phyloP scores from a whole-genome alignment of 2,888 invertebrate genomes.

The Tiphia femorata region DNA sequence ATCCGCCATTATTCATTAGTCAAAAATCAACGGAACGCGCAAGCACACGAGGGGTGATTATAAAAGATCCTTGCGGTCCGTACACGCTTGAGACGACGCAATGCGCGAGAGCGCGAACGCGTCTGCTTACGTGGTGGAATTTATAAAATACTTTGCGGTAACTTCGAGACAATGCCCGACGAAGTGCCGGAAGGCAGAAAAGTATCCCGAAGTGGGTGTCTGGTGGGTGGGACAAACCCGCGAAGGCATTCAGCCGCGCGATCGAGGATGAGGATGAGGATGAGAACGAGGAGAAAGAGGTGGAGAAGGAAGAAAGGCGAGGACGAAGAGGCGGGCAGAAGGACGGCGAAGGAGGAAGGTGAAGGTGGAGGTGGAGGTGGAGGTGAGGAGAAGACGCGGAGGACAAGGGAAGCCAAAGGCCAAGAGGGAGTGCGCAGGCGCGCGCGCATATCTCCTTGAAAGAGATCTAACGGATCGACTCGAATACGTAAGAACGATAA shows the following conservation, averaged over 20 bases:
- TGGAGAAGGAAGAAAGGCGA: conserved; percentile 1
- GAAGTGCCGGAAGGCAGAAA: conserved; percentile 41
- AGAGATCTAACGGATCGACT: conserved; percentile 49
- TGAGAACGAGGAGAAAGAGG: conserved; percentile 7
- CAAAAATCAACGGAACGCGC: too few species aligned
- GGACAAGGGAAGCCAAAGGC: conserved; percentile 36
- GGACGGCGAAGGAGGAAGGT: not conserved
- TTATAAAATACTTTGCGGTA: conserved; percentile 22
- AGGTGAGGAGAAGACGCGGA: conserved; percentile 6
- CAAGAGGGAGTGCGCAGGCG: conserved; percentile 33
- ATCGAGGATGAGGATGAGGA: conserved; percentile 18
- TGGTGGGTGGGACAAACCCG: conserved; percentile 47
- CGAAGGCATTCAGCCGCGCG: conserved; percentile 33
- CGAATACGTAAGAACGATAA: conserved; percentile 47
- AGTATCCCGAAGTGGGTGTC: conserved; percentile 46
- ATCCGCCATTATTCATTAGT: too few species aligned
- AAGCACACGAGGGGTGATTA: too few species aligned
- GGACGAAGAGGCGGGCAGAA: not conserved
- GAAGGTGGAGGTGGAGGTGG: conserved; percentile 1
- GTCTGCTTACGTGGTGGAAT: not conserved
- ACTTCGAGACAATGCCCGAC: conserved; percentile 39
- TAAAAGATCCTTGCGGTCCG: too few species aligned
- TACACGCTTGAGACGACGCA: conserved; percentile 19
- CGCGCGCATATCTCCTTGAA: conserved; percentile 37
- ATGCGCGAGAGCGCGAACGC: not conserved